Percentiles rank a stretch among this genome's conserved stretches.
Evolutionary conservation across 2,113 vertebrate species (phyloP).

Genomic region (Parus major): DNA sequence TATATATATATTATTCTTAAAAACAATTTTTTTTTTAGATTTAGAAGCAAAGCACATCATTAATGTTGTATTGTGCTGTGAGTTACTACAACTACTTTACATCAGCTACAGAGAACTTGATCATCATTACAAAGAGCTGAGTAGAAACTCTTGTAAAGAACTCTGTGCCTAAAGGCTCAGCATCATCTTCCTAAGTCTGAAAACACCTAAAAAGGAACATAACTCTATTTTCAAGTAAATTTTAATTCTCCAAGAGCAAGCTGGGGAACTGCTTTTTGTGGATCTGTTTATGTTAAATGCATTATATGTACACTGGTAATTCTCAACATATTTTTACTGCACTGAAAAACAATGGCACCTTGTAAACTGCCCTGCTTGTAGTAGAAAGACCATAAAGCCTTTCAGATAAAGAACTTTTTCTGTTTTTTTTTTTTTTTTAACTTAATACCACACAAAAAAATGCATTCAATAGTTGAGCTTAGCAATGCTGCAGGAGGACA

Average conservation of each 20-base stretch:
- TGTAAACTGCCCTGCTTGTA: not conserved
- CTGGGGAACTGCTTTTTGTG: not conserved
- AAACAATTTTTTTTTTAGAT: not conserved
- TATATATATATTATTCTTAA: not conserved
- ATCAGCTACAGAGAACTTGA: not conserved
- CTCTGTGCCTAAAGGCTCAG: not conserved
- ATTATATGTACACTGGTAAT: not conserved
- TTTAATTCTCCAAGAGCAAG: not conserved
- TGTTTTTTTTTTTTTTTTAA: not conserved
- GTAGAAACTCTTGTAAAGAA: not conserved
- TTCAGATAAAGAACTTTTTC: not conserved
- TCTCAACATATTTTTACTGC: conserved; percentile 1
- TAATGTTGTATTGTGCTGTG: not conserved
- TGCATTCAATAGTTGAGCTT: not conserved
- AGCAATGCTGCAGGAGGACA: not conserved
- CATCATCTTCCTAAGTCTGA: not conserved
- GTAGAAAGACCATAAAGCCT: not conserved
- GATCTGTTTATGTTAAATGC: not conserved
- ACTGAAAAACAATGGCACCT: not conserved
- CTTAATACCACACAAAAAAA: not conserved
- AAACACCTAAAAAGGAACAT: not conserved
- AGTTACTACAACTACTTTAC: not conserved
- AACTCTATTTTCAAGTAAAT: not conserved
- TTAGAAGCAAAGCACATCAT: not conserved
- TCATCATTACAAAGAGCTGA: not conserved